Percentiles rank a stretch among this genome's conserved stretches.
Conservation (phyloP, 1,140 invertebrate genomes). For the Macrobrachium rosenbergii region DNA sequence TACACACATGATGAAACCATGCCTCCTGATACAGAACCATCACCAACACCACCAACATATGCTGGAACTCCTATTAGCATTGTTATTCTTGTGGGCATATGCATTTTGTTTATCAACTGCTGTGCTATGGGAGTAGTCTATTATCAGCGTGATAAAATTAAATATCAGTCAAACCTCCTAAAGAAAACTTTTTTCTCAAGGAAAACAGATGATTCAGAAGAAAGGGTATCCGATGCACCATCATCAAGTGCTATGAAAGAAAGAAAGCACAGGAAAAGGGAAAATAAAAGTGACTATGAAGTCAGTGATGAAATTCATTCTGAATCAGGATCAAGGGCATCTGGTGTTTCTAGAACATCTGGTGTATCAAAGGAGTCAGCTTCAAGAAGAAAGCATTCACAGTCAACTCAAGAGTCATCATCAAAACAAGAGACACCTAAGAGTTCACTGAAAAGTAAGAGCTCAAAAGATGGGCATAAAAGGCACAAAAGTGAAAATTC, state of each 20-base stretch:
- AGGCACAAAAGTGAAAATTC: constrained; percentile 52
- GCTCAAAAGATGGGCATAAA: constrained; percentile 41
- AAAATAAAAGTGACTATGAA: constrained; percentile 39
- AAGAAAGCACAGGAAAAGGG: constrained; percentile 41
- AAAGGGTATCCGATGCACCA: constrained; percentile 1
- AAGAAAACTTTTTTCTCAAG: constrained; percentile 68
- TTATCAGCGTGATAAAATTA: constrained; percentile 78
- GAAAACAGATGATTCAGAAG: constrained; percentile 33
- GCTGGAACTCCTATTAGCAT: constrained; percentile 75
- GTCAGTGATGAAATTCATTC: constrained; percentile 41
- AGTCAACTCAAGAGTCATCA: constrained; percentile 10
- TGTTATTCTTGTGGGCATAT: constrained; percentile 81
- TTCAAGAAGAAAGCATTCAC: constrained; percentile 30
- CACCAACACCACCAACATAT: constrained; percentile 39
- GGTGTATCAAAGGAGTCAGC: constrained; percentile 50
- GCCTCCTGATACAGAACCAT: neutral
- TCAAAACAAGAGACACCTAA: constrained; percentile 36
- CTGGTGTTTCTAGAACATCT: constrained; percentile 34
- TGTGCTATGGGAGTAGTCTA: constrained; percentile 83
- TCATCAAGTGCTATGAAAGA: constrained; percentile 7
- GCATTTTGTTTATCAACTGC: constrained; percentile 87
- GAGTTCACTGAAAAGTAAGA: constrained; percentile 41
- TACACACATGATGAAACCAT: neutral
- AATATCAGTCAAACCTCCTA: constrained; percentile 72
- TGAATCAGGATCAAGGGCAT: constrained; percentile 2